These are phyloP conservation scores for Argyrosomus regius DNA, from an alignment of 2,797 vertebrate species.

Conservation along the genomic window DNA sequence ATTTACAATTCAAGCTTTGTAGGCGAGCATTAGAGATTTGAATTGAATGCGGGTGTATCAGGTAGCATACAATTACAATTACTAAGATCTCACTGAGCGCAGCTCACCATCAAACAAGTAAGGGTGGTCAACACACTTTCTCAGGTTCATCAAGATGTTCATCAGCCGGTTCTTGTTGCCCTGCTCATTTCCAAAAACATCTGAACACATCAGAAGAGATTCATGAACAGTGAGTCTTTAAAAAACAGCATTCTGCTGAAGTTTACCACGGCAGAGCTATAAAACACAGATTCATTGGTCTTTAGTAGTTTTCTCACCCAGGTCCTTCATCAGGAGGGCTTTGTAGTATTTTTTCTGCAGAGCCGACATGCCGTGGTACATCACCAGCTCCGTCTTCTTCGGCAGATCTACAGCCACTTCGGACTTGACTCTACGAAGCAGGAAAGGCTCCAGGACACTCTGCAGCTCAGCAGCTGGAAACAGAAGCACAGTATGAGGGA, in stretches of 20 bases:
- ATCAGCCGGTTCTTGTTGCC: conserved; percentile 88
- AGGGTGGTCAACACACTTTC: conserved; percentile 94
- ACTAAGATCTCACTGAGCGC: neutral
- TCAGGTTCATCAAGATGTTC: conserved; percentile 92
- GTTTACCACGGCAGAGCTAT: neutral
- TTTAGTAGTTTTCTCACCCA: conserved; percentile 80
- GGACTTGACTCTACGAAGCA: conserved; percentile 92
- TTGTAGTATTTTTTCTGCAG: conserved; percentile 95
- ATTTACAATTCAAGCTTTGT: too few relatives aligned
- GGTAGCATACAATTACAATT: too few relatives aligned
- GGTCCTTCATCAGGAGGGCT: conserved; percentile 91
- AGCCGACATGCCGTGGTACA: conserved; percentile 94
- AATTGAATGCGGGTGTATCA: too few relatives aligned
- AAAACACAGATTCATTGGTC: neutral
- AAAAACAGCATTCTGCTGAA: neutral
- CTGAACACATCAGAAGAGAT: conserved; percentile 77
- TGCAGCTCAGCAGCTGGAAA: conserved; percentile 90
- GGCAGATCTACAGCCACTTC: conserved; percentile 92
- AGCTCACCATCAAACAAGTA: conserved; percentile 95
- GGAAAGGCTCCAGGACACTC: conserved; percentile 90
- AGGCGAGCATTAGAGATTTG: too few relatives aligned
- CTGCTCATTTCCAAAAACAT: conserved; percentile 88
- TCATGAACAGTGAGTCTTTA: neutral
- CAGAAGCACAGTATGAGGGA: neutral
- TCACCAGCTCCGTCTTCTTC: conserved; percentile 90